Conservation (phyloP, 64 coral and sea anemone genomes). For the Montipora cactus region DNA sequence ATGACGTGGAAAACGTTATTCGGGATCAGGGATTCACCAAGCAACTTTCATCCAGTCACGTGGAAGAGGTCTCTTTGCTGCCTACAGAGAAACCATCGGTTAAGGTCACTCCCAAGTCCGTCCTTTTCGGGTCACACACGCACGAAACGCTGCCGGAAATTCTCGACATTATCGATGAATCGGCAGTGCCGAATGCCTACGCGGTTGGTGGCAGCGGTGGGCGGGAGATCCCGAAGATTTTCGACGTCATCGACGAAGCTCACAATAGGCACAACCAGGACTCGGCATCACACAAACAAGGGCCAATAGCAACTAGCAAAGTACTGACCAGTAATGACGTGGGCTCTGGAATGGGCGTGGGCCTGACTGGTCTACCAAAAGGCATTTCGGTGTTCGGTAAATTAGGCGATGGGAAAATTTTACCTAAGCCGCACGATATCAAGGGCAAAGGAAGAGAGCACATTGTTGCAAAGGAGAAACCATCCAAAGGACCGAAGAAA, state of each 20-base stretch:
- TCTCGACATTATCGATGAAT: slow-evolving; percentile 94
- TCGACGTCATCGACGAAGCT: slow-evolving; percentile 93
- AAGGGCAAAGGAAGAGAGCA: slow-evolving; percentile 59
- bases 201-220: slow-evolving; percentile 63
- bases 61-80: slow-evolving; percentile 62
- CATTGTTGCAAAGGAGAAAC: slow-evolving; percentile 46
- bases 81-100: slow-evolving; percentile 10
- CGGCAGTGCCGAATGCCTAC: slow-evolving; percentile 43
- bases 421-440: slow-evolving; percentile 33
- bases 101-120: slow-evolving; percentile 16
- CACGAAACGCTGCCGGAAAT: slow-evolving; percentile 84
- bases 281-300: slow-evolving; percentile 43
- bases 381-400: slow-evolving; percentile 93
- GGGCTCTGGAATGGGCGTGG: slow-evolving; percentile 97
- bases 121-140: slow-evolving; percentile 12
- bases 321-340: slow-evolving; percentile 86
- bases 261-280: slow-evolving; percentile 51
- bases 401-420: slow-evolving; percentile 76
- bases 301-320: slow-evolving; percentile 99
- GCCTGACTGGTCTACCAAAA: slow-evolving; percentile 79
- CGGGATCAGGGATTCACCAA: slow-evolving; percentile 13
- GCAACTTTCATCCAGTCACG: slow-evolving; percentile 54
- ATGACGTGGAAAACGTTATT: slow-evolving; percentile 23
- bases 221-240: slow-evolving; percentile 85
- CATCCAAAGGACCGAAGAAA: slow-evolving; percentile 1